Base-by-base conservation (phyloP, 2,888 invertebrate genomes). In the Bimastos eiseni region DNA sequence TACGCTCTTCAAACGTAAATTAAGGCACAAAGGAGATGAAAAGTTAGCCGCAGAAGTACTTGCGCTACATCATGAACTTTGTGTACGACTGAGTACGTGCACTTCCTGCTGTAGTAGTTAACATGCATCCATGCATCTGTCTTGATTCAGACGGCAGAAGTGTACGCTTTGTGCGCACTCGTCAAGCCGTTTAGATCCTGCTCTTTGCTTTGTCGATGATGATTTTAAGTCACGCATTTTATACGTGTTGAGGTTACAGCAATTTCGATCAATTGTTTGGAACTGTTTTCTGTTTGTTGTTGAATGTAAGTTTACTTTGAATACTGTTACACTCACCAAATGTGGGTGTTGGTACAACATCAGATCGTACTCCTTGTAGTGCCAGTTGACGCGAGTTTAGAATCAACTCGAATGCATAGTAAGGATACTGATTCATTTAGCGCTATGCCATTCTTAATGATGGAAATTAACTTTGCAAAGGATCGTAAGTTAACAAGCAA, bases 151-250 rank as follows among this genome's bases (percentile, higher is more conserved):
- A n/a, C 70, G 30, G 70, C 30, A 70, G 30, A n/a, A 70, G 70
- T 70, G 70, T 70, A 70, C 70, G 70, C 70, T 70, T 70, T 70
- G 70, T 70, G n/a, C n/a, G 70, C 70, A 70, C 70, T 70, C n/a
- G 70, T 70, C 70, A 70, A n/a, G 30, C 24, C 30, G 70, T n/a
- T 70, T 70, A 70, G 70, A 70, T 70, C 70, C 70, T 70, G 70
- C 70, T 70, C 8, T 30, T n/a, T n/a, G 8, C 30, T 3, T 70
- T 70, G 70, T 70, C 70, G 70, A n/a, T 70, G 70, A 70, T 70
- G 70, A 70, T 70, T n/a, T n/a, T n/a, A 70, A 70, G 70, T 70
- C 30, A 13, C 70, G 30, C 70, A 70, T 70, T 70, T 70, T 70
- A 4, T 13, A 70, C n/a, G 70, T n/a, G n/a, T n/a, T 70, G n/a